phyloP scores from a whole-genome alignment of 2,888 invertebrate genomes.

The Tipula confusa region DNA sequence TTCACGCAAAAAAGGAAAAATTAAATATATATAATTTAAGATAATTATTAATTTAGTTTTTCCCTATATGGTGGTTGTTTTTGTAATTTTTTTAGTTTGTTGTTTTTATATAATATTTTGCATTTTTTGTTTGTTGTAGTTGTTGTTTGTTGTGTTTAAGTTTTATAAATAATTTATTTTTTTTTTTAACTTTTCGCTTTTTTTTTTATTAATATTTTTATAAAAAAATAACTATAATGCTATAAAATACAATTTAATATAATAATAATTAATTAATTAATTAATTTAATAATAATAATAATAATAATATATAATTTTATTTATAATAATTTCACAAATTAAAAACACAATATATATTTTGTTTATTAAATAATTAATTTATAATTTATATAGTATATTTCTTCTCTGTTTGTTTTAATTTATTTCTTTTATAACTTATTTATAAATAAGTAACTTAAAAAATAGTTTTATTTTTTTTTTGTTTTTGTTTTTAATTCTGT shows the following conservation, averaged over 20 bases:
- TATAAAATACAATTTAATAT: conserved; percentile 26
- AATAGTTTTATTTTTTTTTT: background rate
- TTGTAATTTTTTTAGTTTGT: background rate
- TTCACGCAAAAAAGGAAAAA: background rate
- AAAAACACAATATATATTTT: conserved; percentile 25
- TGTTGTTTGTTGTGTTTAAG: background rate
- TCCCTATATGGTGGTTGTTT: background rate
- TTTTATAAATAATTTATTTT: conserved; percentile 13
- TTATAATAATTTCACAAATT: conserved; percentile 20
- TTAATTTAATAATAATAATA: conserved; percentile 21
- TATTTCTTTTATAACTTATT: conserved; percentile 13
- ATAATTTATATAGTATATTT: background rate
- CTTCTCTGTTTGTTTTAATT: background rate
- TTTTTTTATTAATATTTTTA: conserved; percentile 26
- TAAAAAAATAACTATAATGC: conserved; percentile 27
- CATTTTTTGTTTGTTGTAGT: background rate
- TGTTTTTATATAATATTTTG: background rate
- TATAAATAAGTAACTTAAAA: conserved; percentile 26
- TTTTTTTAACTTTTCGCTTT: too few species aligned
- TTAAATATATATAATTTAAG: conserved; percentile 3
- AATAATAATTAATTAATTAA: conserved; percentile 28
- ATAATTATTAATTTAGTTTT: conserved; percentile 26
- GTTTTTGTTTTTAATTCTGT: conserved; percentile 25
- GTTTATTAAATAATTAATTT: conserved; percentile 26
- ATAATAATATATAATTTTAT: background rate